A percentile compares a stretch with the other conserved stretches of the same genome.
Evolutionary conservation across 2,888 invertebrate genomes (phyloP).

Genomic region (Chrysolina americana): DNA sequence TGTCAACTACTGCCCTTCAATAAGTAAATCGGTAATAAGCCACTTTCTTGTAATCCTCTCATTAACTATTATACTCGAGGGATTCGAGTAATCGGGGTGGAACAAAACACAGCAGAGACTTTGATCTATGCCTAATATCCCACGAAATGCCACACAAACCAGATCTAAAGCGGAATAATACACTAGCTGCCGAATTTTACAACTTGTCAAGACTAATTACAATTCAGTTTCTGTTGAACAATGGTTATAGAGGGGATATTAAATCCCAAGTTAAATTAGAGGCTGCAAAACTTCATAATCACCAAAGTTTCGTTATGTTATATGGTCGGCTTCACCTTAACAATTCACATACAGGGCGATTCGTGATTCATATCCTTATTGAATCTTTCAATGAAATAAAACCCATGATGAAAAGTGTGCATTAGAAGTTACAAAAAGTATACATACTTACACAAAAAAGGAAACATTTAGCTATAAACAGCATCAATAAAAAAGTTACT

Average conservation of each 20-base stretch:
- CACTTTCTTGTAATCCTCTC: too few species aligned
- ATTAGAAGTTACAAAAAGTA: too few species aligned
- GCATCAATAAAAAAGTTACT: too few species aligned
- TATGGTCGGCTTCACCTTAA: constrained; percentile 41
- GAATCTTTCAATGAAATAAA: too few species aligned
- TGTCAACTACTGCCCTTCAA: too few species aligned
- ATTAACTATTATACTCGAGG: not conserved
- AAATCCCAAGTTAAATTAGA: constrained; percentile 45
- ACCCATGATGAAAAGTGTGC: too few species aligned
- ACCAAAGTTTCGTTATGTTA: constrained; percentile 48
- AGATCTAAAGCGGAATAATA: constrained; percentile 12
- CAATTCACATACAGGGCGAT: constrained; percentile 35
- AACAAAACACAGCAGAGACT: not conserved
- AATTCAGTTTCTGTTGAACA: constrained; percentile 42
- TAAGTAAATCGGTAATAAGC: too few species aligned
- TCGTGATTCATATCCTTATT: too few species aligned
- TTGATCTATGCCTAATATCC: not conserved
- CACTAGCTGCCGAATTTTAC: constrained; percentile 28
- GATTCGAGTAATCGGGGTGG: not conserved
- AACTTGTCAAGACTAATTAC: constrained; percentile 44
- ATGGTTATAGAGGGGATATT: constrained; percentile 31
- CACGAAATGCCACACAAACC: constrained; percentile 18
- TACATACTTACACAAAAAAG: too few species aligned
- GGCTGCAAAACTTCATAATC: constrained; percentile 47
- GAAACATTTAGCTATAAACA: too few species aligned